Conservation (phyloP, 2,888 invertebrate genomes). For the Bibio marci region DNA sequence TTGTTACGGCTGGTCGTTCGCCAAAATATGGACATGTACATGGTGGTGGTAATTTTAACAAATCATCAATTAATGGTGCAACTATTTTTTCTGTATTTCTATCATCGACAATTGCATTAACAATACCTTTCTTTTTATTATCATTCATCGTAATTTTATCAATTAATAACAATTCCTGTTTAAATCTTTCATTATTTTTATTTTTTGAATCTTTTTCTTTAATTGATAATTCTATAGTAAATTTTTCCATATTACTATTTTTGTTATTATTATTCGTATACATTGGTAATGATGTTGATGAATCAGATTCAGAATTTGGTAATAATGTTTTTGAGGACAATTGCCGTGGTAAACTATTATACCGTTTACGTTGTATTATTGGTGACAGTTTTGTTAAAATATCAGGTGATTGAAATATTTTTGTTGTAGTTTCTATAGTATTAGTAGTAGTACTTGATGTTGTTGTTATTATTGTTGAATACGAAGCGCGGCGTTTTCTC, state of each 20-base stretch:
- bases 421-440: too few species aligned
- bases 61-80: conserved; percentile 16
- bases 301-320: too few species aligned
- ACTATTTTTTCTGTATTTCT: not conserved
- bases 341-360: conserved; percentile 20
- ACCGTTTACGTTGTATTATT: conserved; percentile 16
- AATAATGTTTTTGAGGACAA: too few species aligned
- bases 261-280: too few species aligned
- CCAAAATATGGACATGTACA: conserved; percentile 73
- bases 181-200: not conserved
- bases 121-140: not conserved
- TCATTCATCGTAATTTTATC: not conserved
- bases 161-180: not conserved
- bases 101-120: not conserved
- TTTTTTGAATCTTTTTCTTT: not conserved
- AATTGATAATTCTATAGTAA: too few species aligned
- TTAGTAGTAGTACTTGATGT: too few species aligned
- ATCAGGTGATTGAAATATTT: conserved; percentile 10
- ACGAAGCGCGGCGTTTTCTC: conserved; percentile 3
- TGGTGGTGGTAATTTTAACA: conserved; percentile 52
- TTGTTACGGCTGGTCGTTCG: conserved; percentile 37
- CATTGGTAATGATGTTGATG: too few species aligned
- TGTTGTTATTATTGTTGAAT: conserved; percentile 1
- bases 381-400: conserved; percentile 11
- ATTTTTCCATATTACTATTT: too few species aligned